Conservation (phyloP, 1,140 invertebrate genomes). For the Yoshiicerus persimilis region DNA sequence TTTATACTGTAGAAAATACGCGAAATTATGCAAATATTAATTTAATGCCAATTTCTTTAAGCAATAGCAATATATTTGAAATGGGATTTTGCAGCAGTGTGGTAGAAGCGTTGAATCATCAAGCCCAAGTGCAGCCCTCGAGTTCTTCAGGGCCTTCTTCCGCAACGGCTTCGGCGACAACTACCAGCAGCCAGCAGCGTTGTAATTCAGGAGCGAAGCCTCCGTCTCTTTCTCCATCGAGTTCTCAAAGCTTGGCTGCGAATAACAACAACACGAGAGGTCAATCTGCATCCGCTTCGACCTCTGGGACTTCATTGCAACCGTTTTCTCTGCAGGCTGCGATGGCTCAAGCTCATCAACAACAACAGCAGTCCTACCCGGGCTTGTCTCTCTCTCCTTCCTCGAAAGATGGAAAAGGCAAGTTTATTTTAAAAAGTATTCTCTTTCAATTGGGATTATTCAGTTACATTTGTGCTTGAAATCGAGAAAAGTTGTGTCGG, state of each 20-base stretch:
- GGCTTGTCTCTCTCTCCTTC: background rate
- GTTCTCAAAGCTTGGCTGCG: background rate
- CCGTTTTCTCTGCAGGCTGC: background rate
- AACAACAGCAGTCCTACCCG: conserved; percentile 9
- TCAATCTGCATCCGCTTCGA: background rate
- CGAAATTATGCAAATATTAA: too few relatives aligned
- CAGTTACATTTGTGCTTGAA: background rate
- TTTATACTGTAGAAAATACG: too few relatives aligned
- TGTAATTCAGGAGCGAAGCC: background rate
- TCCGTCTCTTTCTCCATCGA: conserved; percentile 7
- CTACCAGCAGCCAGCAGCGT: background rate
- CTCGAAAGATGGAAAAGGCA: conserved; percentile 39
- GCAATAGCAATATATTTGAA: too few relatives aligned
- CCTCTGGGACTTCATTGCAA: background rate
- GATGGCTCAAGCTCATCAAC: background rate
- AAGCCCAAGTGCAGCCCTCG: background rate
- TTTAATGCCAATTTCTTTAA: too few relatives aligned
- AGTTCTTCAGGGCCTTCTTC: background rate
- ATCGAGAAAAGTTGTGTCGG: background rate
- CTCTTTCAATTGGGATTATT: background rate
- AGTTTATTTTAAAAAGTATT: background rate
- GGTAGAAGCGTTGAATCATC: conserved; percentile 43
- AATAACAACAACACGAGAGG: background rate
- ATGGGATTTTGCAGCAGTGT: conserved; percentile 30
- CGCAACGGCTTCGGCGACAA: background rate